These are phyloP conservation scores for Otolemur garnettii DNA, from an alignment of 2,113 vertebrate genomes.

Conservation along the genomic window DNA sequence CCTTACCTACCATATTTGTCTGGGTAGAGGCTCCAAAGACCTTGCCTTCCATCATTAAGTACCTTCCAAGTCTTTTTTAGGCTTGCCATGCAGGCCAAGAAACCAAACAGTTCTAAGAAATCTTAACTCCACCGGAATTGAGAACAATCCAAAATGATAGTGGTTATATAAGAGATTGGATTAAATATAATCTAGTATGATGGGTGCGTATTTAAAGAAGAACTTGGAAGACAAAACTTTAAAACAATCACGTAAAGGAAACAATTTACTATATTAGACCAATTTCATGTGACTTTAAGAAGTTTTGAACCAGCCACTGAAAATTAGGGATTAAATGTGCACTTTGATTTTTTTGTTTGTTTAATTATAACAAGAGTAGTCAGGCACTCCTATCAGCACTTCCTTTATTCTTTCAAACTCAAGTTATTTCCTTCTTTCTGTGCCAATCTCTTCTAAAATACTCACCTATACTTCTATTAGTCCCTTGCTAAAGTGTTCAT, in stretches of 20 bases:
- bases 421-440: slow-evolving; percentile 58
- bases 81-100: slow-evolving; percentile 77
- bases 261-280: slow-evolving; percentile 84
- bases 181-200: slow-evolving; percentile 89
- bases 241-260: slow-evolving; percentile 86
- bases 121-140: slow-evolving; percentile 86
- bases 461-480: neutral
- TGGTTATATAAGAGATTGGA: slow-evolving; percentile 88
- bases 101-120: slow-evolving; percentile 89
- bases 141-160: slow-evolving; percentile 87
- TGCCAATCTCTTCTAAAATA: slow-evolving; percentile 64
- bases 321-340: slow-evolving; percentile 84
- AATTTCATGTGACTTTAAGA: slow-evolving; percentile 81
- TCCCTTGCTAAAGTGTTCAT: slow-evolving; percentile 12
- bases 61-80: slow-evolving; percentile 78
- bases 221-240: slow-evolving; percentile 86
- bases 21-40: slow-evolving; percentile 74
- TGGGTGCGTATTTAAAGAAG: slow-evolving; percentile 88
- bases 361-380: slow-evolving; percentile 78
- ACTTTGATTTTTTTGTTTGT: slow-evolving; percentile 76
- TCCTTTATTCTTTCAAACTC: slow-evolving; percentile 64
- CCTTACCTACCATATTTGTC: slow-evolving; percentile 68
- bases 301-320: slow-evolving; percentile 77
- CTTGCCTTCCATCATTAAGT: slow-evolving; percentile 79
- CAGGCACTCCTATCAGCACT: slow-evolving; percentile 63